These are phyloP conservation scores for Thalassarche chlororhynchos DNA, from an alignment of 2,113 vertebrate species.

Conservation along the genomic window DNA sequence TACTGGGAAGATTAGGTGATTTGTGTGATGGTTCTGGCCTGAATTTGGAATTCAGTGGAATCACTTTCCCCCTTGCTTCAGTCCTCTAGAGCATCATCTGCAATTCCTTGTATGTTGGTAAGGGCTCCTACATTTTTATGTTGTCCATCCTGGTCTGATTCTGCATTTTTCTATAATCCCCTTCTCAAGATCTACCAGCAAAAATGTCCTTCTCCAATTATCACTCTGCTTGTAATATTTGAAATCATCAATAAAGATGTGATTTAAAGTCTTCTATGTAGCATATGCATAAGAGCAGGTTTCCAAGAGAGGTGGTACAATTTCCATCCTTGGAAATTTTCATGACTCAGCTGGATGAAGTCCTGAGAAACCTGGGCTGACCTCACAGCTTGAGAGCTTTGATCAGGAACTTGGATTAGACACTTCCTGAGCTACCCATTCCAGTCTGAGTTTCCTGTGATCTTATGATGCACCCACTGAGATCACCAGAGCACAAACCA, in stretches of 20 bases:
- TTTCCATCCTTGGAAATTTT: background rate
- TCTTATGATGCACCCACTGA: background rate
- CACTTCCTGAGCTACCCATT: background rate
- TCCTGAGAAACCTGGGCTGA: background rate
- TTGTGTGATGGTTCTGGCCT: background rate
- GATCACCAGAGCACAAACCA: background rate
- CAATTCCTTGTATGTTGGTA: background rate
- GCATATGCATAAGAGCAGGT: background rate
- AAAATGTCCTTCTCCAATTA: background rate
- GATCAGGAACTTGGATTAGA: background rate
- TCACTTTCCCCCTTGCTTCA: background rate
- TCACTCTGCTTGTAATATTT: background rate
- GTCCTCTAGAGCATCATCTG: background rate
- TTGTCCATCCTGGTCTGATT: background rate
- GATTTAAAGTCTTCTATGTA: background rate
- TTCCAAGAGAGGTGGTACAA: background rate
- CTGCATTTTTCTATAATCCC: background rate
- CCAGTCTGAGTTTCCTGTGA: background rate
- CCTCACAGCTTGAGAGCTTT: background rate
- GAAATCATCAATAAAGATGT: background rate
- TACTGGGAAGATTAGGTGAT: background rate
- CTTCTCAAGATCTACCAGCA: background rate
- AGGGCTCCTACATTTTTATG: background rate
- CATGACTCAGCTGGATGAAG: background rate
- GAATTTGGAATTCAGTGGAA: background rate